Base-by-base conservation (phyloP, 2,113 vertebrate genomes). In the Thalassoma bifasciatum region DNA sequence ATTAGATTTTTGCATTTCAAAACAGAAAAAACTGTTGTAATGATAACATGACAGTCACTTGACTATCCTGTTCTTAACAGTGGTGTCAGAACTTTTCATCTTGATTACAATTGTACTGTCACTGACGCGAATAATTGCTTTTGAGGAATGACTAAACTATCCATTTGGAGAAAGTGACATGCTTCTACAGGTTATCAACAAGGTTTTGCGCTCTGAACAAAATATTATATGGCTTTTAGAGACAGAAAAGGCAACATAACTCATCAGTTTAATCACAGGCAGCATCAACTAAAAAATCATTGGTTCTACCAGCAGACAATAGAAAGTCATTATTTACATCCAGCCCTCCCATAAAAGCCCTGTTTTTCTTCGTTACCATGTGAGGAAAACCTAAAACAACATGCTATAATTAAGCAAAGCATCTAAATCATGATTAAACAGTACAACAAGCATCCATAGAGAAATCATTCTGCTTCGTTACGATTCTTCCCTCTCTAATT, bases 261-360 rank as follows among this genome's bases (percentile, higher is more conserved):
- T 50, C 3, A 64, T 76, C 66, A 54, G 59, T 46, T 69, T 65
- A 7, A 66, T 68, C 44, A 47, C 36, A 69, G 66, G 73, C 37
- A 58, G 21, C 54, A 9, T 19, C 34, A 66, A 61, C 64, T 62
- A 24, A 63, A 34, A n/a, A 22, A 60, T 61, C 42, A 75, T 83
- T 79, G 66, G 13, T 42, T 52, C 42, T 86, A 88, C 82, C 81
- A 75, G 86, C 34, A 44, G 59, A 56, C 65, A 82, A 38, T 82
- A 56, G 81, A 79, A 56, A 40, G 40, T 69, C 22, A 59, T 76
- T 74, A 62, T 85, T 72, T 72, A 81, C 70, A 81, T 76, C 50
- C 51, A 69, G 66, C 66, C 67, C 76, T 57, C 64, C 50, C 34
- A 36, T 17, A 40, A 49, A 60, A 23, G 52, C 47, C 40, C 10